Percentiles rank a stretch among this genome's conserved stretches.
phyloP scores from a whole-genome alignment of 1,140 invertebrate genomes.

The Lerema accius region DNA sequence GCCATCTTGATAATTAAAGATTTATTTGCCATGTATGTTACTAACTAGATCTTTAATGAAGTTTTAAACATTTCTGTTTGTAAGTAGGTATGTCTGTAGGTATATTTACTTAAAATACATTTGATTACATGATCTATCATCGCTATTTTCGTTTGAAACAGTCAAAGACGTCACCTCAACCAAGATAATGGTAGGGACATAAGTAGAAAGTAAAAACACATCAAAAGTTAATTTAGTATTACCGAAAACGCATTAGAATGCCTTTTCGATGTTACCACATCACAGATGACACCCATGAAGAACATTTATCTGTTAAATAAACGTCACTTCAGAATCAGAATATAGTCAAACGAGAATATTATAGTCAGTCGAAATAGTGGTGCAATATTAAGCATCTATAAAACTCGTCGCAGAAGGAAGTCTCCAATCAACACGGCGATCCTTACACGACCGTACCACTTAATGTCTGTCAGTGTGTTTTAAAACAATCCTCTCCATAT shows the following conservation, averaged over 20 bases:
- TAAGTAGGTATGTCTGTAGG: too few species aligned
- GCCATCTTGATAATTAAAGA: slow-evolving; percentile 63
- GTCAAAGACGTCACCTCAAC: too few species aligned
- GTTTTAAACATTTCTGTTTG: too few species aligned
- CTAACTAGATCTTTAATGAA: slow-evolving; percentile 21
- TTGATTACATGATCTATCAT: too few species aligned
- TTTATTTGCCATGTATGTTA: slow-evolving; percentile 42
- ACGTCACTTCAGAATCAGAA: background rate
- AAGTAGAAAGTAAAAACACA: too few species aligned
- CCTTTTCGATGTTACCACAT: slow-evolving; percentile 6
- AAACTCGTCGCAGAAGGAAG: slow-evolving; percentile 22
- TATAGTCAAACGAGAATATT: background rate
- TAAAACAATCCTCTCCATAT: slow-evolving; percentile 69
- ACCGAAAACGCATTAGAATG: too few species aligned
- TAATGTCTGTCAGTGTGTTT: slow-evolving; percentile 70
- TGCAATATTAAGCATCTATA: slow-evolving; percentile 25
- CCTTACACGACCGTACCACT: slow-evolving; percentile 51
- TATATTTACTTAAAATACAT: too few species aligned
- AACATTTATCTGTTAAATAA: background rate
- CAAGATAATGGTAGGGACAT: too few species aligned
- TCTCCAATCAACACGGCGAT: slow-evolving; percentile 32
- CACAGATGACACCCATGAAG: background rate
- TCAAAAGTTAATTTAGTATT: too few species aligned
- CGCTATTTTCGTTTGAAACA: too few species aligned
- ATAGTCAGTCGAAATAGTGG: slow-evolving; percentile 1